Evolutionary conservation across 2,888 invertebrate species (phyloP).

Genomic region (Lycophotia porphyrea): DNA sequence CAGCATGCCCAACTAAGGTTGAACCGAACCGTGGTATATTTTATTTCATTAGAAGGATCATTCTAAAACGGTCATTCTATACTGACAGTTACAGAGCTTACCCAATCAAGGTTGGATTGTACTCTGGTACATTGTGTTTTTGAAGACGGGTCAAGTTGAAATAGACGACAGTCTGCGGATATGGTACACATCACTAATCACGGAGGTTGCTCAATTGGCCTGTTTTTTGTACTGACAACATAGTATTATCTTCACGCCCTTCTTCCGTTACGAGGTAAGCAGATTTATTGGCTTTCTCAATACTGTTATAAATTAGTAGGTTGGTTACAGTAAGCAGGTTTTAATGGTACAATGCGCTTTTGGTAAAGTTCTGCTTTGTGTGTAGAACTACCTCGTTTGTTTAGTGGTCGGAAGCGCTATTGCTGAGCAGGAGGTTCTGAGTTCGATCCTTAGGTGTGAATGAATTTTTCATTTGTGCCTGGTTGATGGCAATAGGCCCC

Average conservation of each 20-base stretch:
- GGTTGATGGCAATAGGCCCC: too few species aligned
- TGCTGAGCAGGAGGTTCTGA: neutral
- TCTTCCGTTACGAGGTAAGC: slow-evolving; percentile 37
- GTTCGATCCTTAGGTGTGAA: too few species aligned
- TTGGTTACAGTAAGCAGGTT: neutral
- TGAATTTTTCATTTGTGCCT: too few species aligned
- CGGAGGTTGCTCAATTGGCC: slow-evolving; percentile 25
- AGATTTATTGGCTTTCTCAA: slow-evolving; percentile 33
- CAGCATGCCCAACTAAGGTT: neutral
- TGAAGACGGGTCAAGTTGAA: neutral
- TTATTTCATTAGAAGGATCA: neutral
- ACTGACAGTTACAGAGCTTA: rapidly evolving
- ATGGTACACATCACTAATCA: neutral
- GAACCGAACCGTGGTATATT: neutral
- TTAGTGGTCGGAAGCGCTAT: neutral
- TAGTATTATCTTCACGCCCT: slow-evolving; percentile 42
- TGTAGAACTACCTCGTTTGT: neutral
- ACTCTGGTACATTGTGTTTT: neutral
- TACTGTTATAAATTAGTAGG: slow-evolving; percentile 15
- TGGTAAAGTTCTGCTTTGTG: neutral
- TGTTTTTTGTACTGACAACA: slow-evolving; percentile 28
- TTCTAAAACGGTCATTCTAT: neutral
- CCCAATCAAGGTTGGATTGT: neutral
- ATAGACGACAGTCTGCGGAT: neutral
- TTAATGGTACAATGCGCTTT: neutral